Base-by-base conservation (phyloP, 2,888 invertebrate species). In the Lasioglossum zephyrum region DNA sequence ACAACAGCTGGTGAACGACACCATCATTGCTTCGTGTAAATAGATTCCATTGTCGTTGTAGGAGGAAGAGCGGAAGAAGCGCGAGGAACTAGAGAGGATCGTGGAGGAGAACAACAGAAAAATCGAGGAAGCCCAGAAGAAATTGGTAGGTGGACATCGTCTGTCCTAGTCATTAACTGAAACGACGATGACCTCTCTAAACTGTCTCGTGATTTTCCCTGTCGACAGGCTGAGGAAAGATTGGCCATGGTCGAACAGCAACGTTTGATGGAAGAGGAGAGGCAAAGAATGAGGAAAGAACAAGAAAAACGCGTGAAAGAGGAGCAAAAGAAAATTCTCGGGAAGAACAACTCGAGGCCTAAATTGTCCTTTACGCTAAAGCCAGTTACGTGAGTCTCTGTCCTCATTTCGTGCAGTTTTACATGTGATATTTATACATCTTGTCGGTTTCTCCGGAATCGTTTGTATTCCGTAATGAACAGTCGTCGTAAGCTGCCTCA, bases 71-170 rank as follows among this genome's bases (percentile, higher is more conserved):
- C 97, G 97, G 96, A 97, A 97, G 96, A 99, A 99, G 96, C 97
- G 98, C 94, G 98, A 98, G 96, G 98, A 99, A 96, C 97, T 99
- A 95, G 99, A 99, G 96, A 97, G 97, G 96, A 99, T 99, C 96
- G 97, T 99, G 97, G 98, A 98, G 93, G 99, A 99, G 96, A 99
- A 99, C 96, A 99, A 99, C 97, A 97, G 97, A 96, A 99, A 99
- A 96, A 99, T 99, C 92, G 99, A 99, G 96, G 99, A 99, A 95
- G 99, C 99, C 92, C 99, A 99, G 96, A 97, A 97, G 94, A 99
- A 98, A 97, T 96, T 99, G 97, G 99, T 99, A 95, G 96, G 97
- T 96, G n/a, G 73, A 49, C 60, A 4, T 4, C 3, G 66, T 66
- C 4, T 18, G 31, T 3, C 9, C 16, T 44, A 1, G 31, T 31